Evolutionary conservation across 2,113 vertebrate genomes (phyloP).

Genomic region (Onychorhynchus coronatus): DNA sequence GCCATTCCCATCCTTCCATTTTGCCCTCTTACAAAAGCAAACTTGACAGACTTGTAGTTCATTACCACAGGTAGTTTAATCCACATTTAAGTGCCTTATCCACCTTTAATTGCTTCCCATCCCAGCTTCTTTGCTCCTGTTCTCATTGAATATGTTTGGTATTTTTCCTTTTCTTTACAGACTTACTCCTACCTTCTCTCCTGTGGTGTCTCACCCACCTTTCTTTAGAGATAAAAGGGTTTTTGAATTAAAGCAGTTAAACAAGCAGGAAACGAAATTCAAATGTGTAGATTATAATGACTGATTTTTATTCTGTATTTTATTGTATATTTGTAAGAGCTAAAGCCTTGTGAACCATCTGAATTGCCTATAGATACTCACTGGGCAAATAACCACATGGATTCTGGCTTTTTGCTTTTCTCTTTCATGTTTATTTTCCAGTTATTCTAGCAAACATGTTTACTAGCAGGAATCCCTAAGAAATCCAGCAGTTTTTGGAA

Average conservation of each 20-base stretch:
- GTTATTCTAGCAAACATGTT: not conserved
- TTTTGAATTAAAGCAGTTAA: conserved; percentile 51
- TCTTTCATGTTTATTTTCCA: not conserved
- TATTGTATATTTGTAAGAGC: not conserved
- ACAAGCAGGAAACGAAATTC: not conserved
- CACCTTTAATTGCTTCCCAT: not conserved
- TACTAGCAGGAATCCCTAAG: not conserved
- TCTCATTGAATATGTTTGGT: conserved; percentile 1
- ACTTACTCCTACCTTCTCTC: conserved; percentile 58
- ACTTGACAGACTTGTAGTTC: not conserved
- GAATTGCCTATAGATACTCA: not conserved
- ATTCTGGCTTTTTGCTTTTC: not conserved
- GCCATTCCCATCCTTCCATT: not conserved
- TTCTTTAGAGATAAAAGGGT: conserved; percentile 47
- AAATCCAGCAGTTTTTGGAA: not conserved
- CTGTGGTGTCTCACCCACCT: conserved; percentile 54
- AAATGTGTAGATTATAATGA: not conserved
- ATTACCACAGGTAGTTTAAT: not conserved
- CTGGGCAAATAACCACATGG: not conserved
- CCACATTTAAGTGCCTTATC: not conserved
- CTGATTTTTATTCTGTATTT: not conserved
- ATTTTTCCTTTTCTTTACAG: conserved; percentile 44
- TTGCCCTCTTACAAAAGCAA: not conserved
- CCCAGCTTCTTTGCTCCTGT: not conserved
- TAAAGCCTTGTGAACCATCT: not conserved